Evolutionary conservation across 2,888 invertebrate genomes (phyloP).

Genomic region (Plebejus anna): DNA sequence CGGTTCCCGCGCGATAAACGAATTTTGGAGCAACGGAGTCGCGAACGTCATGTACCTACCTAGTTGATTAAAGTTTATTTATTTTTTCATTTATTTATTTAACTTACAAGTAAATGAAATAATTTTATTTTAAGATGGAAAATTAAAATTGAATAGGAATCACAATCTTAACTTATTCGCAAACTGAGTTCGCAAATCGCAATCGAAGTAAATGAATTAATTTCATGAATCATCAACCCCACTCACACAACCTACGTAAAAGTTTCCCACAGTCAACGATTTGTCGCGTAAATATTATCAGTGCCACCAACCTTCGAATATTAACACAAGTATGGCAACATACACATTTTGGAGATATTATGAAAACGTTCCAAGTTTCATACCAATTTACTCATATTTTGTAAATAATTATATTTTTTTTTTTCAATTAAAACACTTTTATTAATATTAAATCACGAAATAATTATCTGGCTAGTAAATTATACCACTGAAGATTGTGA

Average conservation of each 20-base stretch:
- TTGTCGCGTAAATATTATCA: constrained; percentile 14
- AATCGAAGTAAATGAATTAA: constrained; percentile 4
- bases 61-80: too few relatives aligned
- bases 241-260: neutral
- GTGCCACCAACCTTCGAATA: neutral
- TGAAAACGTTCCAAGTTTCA: neutral
- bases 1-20: too few relatives aligned
- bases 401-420: neutral
- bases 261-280: neutral
- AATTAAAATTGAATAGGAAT: neutral
- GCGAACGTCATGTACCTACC: too few relatives aligned
- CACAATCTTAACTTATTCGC: neutral
- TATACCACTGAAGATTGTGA: neutral
- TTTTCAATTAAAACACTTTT: neutral
- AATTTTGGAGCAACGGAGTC: too few relatives aligned
- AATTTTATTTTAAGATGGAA: too few relatives aligned
- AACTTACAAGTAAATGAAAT: too few relatives aligned
- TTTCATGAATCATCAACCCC: constrained; percentile 2
- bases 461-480: neutral
- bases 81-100: too few relatives aligned
- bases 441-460: neutral
- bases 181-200: neutral
- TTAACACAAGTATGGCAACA: neutral
- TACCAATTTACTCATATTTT: neutral
- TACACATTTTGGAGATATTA: neutral